phyloP scores from a whole-genome alignment of 2,113 vertebrate genomes.

The Cynoglossus semilaevis region DNA sequence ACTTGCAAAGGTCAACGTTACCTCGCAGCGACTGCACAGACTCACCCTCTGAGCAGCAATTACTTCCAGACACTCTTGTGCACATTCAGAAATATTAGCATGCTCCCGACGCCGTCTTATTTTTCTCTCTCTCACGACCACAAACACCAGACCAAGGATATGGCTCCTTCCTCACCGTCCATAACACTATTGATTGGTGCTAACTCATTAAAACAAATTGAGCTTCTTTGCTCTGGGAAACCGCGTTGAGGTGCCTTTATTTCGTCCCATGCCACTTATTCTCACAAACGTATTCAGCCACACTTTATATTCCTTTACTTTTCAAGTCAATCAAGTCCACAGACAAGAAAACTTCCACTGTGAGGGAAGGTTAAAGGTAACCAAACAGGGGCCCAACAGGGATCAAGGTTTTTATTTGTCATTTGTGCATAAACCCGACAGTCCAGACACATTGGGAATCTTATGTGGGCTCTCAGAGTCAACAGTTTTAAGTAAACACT shows the following conservation, averaged over 20 bases:
- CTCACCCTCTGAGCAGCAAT: constrained; percentile 19
- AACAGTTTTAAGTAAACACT: too few species aligned
- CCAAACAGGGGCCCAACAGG: too few species aligned
- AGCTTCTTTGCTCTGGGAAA: constrained; percentile 31
- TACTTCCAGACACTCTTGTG: constrained; percentile 24
- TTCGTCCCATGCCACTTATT: constrained; percentile 9
- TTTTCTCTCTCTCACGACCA: not conserved
- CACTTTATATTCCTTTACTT: not conserved
- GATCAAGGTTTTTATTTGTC: too few species aligned
- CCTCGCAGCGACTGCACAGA: constrained; percentile 3
- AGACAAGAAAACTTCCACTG: not conserved
- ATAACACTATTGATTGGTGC: constrained; percentile 38
- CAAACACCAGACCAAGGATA: not conserved
- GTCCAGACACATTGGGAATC: too few species aligned
- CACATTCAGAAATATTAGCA: constrained; percentile 23
- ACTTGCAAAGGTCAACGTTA: constrained; percentile 35
- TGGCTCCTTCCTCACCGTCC: constrained; percentile 10
- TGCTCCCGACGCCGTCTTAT: not conserved
- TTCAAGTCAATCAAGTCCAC: not conserved
- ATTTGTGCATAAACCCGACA: too few species aligned
- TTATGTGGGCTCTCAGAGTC: too few species aligned
- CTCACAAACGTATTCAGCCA: constrained; percentile 4
- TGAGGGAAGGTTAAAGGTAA: not conserved
- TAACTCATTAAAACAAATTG: constrained; percentile 48
- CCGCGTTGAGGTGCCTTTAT: not conserved